Base-by-base conservation (phyloP, 2,888 invertebrate genomes). In the Campaea margaritaria region DNA sequence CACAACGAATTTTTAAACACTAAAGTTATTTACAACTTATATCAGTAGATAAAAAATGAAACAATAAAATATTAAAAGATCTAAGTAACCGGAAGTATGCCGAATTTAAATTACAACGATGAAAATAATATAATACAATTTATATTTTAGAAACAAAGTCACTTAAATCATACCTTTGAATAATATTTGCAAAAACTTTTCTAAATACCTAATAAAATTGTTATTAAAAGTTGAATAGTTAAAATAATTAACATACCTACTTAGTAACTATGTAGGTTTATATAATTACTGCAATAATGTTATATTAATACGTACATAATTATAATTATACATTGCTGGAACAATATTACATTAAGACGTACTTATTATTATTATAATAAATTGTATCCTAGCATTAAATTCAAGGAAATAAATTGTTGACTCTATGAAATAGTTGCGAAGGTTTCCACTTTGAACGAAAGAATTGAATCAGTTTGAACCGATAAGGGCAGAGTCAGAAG, bases 71-170 rank as follows among this genome's bases (percentile, higher is more conserved):
- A 52, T 34, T 16, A 49, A 62, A 64, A 41, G 62, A 54, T 56
- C 58, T 65, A 62, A 43, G 39, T 47, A 55, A 48, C 57, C 42
- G 45, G 53, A 53, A 51, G 38, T 42, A 39, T 56, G 48, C 47
- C 59, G 68, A 66, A 68, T 66, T 68, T 66, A 68, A 38, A 52
- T 15, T 39, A 62, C 66, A 68, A 68, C 66, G 66, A 67, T 45
- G 42, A 54, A 50, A 54, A 31, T 38, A n/a, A 21, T 14, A 39
- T 38, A 45, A 31, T n/a, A 36, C 1, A 42, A 47, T 54, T 1
- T 36, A 36, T n/a, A 39, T 31, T 49, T 43, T 28, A 45, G n/a
- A 28, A 52, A 21, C 21, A 14, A 44, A 50, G 31, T 21, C n/a
- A 39, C 15, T 48, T 45, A 15, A 58, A 49, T 16, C 39, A 36